phyloP scores from a whole-genome alignment of 2,113 vertebrate genomes.

The Myiagra hebetior region DNA sequence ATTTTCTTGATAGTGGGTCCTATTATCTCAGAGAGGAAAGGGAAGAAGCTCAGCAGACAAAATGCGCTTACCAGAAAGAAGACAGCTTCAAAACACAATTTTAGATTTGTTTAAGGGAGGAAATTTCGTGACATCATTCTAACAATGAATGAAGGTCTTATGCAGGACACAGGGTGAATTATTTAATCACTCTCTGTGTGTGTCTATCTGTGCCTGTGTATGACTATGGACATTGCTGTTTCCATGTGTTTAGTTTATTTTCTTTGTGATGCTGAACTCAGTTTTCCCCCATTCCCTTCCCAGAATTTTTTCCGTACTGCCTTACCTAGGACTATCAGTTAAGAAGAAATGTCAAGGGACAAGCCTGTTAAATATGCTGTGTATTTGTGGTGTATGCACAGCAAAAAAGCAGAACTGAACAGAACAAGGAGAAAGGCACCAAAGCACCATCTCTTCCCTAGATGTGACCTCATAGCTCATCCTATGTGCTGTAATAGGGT shows the following conservation, averaged over 20 bases:
- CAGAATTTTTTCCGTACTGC: neutral
- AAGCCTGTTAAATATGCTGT: neutral
- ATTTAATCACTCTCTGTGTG: neutral
- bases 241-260: neutral
- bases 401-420: accelerated
- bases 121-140: neutral
- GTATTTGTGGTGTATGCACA: neutral
- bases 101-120: neutral
- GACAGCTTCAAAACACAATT: neutral
- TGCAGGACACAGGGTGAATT: neutral
- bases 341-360: neutral
- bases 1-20: neutral
- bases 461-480: neutral
- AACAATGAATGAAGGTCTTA: neutral
- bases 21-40: neutral
- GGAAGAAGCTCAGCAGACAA: neutral
- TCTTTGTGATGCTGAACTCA: neutral
- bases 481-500: neutral
- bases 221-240: neutral
- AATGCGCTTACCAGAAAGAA: neutral
- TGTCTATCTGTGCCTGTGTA: neutral
- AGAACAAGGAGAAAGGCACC: neutral
- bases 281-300: neutral
- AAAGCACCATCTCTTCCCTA: neutral
- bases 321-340: neutral